phyloP scores from a whole-genome alignment of 2,797 vertebrate species.

The Megalops cyprinoides region DNA sequence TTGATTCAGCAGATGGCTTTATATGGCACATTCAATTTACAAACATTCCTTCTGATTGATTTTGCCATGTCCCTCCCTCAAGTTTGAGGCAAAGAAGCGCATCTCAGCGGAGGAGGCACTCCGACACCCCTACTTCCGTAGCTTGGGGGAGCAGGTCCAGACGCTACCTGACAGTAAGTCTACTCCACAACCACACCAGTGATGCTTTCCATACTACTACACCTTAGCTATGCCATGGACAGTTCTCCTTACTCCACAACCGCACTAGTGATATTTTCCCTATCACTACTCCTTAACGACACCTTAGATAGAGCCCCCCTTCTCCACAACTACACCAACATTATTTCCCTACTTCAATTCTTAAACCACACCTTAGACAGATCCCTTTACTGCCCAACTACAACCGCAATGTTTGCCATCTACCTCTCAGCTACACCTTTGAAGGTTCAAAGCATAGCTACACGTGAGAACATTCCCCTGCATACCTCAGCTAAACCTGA shows the following conservation, averaged over 20 bases:
- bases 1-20: conserved; percentile 10
- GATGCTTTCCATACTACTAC: not conserved
- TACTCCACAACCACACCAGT: not conserved
- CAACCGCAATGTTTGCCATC: too few species aligned
- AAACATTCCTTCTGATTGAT: conserved; percentile 14
- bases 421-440: too few species aligned
- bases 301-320: not conserved
- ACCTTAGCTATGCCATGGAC: not conserved
- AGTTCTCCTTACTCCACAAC: not conserved
- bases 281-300: too few species aligned
- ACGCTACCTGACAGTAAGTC: conserved; percentile 77
- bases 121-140: conserved; percentile 76
- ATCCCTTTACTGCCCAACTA: not conserved
- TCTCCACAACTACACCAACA: not conserved
- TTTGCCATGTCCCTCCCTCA: not conserved
- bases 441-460: too few species aligned
- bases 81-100: conserved; percentile 79
- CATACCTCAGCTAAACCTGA: too few species aligned
- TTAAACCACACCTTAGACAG: not conserved
- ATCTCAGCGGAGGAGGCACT: conserved; percentile 75
- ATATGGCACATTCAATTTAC: not conserved
- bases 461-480: too few species aligned
- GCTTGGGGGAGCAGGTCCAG: conserved; percentile 70
- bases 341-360: not conserved
- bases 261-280: not conserved